phyloP scores from a whole-genome alignment of 1,140 invertebrate genomes.

The Drosophila pseudoananassae region DNA sequence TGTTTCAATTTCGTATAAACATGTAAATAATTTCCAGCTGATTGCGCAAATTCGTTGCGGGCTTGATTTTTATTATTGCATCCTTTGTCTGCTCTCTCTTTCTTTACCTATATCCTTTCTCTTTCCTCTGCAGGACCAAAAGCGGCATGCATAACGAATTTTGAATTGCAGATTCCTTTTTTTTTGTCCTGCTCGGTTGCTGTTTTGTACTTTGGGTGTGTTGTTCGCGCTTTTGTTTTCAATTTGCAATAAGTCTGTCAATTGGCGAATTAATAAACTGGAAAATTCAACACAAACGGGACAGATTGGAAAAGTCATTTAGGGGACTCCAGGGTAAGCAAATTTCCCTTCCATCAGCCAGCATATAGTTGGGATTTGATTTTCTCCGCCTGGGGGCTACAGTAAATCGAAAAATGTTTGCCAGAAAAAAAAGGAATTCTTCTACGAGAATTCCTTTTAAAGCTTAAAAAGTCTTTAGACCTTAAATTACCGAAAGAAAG shows the following conservation, averaged over 20 bases:
- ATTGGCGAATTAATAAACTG: constrained; percentile 84
- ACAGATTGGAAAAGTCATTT: constrained; percentile 63
- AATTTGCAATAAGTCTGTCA: constrained; percentile 84
- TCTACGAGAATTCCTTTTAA: background rate
- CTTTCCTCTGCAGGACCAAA: background rate
- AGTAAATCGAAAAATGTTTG: background rate
- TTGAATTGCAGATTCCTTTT: constrained; percentile 47
- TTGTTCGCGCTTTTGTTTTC: constrained; percentile 80
- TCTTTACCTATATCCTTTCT: constrained; percentile 5
- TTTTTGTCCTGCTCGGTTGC: constrained; percentile 9
- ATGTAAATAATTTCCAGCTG: constrained; percentile 81
- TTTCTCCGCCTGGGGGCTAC: background rate
- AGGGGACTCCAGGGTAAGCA: constrained; percentile 32
- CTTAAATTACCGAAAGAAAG: background rate
- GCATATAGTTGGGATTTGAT: constrained; percentile 29
- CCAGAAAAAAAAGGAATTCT: background rate
- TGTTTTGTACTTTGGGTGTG: constrained; percentile 31
- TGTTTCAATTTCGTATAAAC: constrained; percentile 82
- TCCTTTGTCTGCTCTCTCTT: constrained; percentile 36
- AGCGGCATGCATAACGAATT: constrained; percentile 73
- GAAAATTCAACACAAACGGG: constrained; percentile 74
- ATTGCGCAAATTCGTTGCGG: constrained; percentile 80
- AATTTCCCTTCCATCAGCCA: constrained; percentile 26
- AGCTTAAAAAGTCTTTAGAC: background rate
- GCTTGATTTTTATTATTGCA: constrained; percentile 82